Base-by-base conservation (phyloP, 2,888 invertebrate species). In the Dromius quadrimaculatus region DNA sequence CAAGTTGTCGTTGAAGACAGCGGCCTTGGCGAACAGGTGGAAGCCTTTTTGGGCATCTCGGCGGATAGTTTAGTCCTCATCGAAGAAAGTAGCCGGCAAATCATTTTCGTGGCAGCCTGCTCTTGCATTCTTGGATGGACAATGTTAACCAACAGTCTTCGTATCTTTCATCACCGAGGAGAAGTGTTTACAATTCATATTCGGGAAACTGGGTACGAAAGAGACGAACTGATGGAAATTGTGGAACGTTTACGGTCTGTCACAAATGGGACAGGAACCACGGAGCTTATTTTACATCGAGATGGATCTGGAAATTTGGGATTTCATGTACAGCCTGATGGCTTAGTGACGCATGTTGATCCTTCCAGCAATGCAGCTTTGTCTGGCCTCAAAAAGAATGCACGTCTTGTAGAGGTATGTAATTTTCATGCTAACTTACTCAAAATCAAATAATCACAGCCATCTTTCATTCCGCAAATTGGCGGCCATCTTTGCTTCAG, bases 331-430 rank as follows among this genome's bases (percentile, higher is more conserved):
- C 95, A 95, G 78, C 93, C 93, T 11, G 96, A 96, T 81, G 97
- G 97, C 1, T 89, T 97, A 19, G 95, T 97, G 23, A 96, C 96
- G 1, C 92, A 95, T 77, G 95, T 97, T n/a, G 96, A 96, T 80
- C 86, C 85, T 76, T 84, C 87, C 80, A 89, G 88, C 20, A 84
- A 85, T 32, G 92, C 92, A 23, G 90, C 90, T 83, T 88, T 90
- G 71, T 93, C 94, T 1, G 97, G 97, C n/a, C 86, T 98, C 50
- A 84, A 93, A 50, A 94, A 94, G 80, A 95, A 95, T 71, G 93
- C 93, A 61, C 87, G 97, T 11, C 86, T 98, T 73, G 94, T 97
- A 1, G 97, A 98, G 83, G 41, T 54, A 54, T 28, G 23, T 43
- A 8, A 43, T 2, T 15, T 43, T 43, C n/a, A n/a, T n/a, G n/a